These are phyloP conservation scores for Chymomyza caudatula DNA, from an alignment of 2,888 invertebrate species.

Conservation along the genomic window DNA sequence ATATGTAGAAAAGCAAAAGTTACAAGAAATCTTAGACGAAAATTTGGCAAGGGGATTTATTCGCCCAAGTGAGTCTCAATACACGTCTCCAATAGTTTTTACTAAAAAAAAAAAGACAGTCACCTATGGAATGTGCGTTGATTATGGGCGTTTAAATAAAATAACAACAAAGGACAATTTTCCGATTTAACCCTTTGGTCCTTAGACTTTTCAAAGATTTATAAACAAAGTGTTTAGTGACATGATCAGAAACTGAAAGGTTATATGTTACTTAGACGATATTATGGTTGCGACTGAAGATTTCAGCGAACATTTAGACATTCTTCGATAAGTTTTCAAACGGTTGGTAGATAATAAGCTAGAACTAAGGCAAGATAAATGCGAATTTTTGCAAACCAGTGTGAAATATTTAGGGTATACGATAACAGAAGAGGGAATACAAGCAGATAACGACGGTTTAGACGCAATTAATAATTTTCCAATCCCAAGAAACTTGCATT, in stretches of 20 bases:
- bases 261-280: slow-evolving; percentile 25
- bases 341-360: slow-evolving; percentile 6
- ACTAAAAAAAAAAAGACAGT: no score
- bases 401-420: slow-evolving; percentile 22
- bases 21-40: no score
- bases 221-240: slow-evolving; percentile 22
- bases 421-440: slow-evolving; percentile 10
- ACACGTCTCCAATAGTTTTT: no score
- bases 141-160: no score
- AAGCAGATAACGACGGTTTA: slow-evolving; percentile 2
- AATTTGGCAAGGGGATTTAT: no score
- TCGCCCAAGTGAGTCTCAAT: no score
- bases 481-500: slow-evolving; percentile 6
- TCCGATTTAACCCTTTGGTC: no score
- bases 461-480: slow-evolving; percentile 12
- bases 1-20: no score
- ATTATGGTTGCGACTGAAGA: slow-evolving; percentile 25
- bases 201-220: slow-evolving; percentile 22
- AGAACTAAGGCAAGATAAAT: slow-evolving; percentile 5
- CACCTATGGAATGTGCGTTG: no score
- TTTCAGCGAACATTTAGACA: slow-evolving; percentile 15
- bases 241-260: slow-evolving; percentile 15
- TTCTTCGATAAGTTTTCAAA: slow-evolving; percentile 9
- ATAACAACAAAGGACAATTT: no score
- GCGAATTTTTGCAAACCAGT: slow-evolving; percentile 12